Evolutionary conservation across 1,140 invertebrate genomes (phyloP).

Genomic region (Rhyzopertha dominica): DNA sequence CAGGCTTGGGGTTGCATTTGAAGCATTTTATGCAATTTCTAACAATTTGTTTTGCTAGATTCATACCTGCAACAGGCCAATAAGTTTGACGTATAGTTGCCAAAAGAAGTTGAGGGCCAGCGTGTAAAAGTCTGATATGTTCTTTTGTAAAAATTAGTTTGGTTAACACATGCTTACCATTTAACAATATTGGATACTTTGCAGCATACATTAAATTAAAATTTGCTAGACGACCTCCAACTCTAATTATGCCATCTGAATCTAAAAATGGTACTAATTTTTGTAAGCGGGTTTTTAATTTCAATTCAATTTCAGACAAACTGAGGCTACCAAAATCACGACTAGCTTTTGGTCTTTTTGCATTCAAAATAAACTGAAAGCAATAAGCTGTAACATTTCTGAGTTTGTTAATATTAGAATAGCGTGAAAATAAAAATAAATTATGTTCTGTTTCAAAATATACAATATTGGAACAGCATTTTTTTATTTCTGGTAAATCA

Average conservation of each 20-base stretch:
- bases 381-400: conserved; percentile 12
- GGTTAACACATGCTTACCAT: conserved; percentile 23
- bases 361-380: conserved; percentile 17
- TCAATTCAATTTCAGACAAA: conserved; percentile 9
- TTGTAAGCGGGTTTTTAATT: conserved; percentile 16
- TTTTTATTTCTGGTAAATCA: conserved; percentile 17
- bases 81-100: conserved; percentile 24
- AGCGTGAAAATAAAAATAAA: conserved; percentile 5
- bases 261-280: conserved; percentile 43
- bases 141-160: conserved; percentile 25
- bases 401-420: conserved; percentile 7
- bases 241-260: conserved; percentile 36
- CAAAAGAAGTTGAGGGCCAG: conserved; percentile 28
- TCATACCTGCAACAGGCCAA: conserved; percentile 29
- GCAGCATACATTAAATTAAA: no score
- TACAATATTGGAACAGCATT: conserved; percentile 1
- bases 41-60: conserved; percentile 17
- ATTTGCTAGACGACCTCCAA: conserved; percentile 47
- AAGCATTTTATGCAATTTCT: conserved; percentile 17
- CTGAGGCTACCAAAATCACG: conserved; percentile 3
- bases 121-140: conserved; percentile 30
- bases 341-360: background rate
- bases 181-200: no score
- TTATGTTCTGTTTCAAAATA: conserved; percentile 12
- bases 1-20: conserved; percentile 1